Percentiles rank a stretch among this genome's conserved stretches.
These are phyloP conservation scores for Acanthosoma haemorrhoidale DNA, from an alignment of 2,888 invertebrate genomes.

Conservation along the genomic window DNA sequence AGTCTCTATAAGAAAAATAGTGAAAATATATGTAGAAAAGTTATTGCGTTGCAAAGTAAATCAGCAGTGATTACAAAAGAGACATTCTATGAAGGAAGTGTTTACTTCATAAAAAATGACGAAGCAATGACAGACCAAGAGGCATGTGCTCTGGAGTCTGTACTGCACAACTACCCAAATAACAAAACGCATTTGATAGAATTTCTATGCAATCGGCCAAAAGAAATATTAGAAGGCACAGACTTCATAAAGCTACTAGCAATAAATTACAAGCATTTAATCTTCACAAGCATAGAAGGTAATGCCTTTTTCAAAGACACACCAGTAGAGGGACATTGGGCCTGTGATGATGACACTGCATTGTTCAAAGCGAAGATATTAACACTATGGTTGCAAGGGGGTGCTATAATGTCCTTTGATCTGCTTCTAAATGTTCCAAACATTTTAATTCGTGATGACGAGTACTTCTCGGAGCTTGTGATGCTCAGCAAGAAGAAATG, in stretches of 20 bases:
- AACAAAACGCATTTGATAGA: background rate
- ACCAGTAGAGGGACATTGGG: slow-evolving; percentile 8
- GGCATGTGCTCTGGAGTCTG: slow-evolving; percentile 20
- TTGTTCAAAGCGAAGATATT: slow-evolving; percentile 9
- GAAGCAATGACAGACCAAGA: slow-evolving; percentile 18
- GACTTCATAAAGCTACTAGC: background rate
- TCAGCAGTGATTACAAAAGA: background rate
- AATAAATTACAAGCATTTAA: background rate
- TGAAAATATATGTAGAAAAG: background rate
- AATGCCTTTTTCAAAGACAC: slow-evolving; percentile 16
- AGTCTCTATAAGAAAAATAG: background rate
- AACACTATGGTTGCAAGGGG: slow-evolving; percentile 5
- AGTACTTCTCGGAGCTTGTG: background rate
- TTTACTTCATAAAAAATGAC: slow-evolving; percentile 17
- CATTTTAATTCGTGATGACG: background rate
- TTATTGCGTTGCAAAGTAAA: background rate
- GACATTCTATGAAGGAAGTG: background rate
- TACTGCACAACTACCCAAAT: background rate
- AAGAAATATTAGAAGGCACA: background rate
- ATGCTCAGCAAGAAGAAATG: background rate
- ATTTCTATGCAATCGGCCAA: slow-evolving; percentile 3
- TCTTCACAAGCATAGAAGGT: background rate
- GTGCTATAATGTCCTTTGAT: background rate
- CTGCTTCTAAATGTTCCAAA: slow-evolving; percentile 4
- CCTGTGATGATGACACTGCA: slow-evolving; percentile 1